Evolutionary conservation across 2,113 vertebrate genomes (phyloP).

Genomic region (Lycaon pictus): DNA sequence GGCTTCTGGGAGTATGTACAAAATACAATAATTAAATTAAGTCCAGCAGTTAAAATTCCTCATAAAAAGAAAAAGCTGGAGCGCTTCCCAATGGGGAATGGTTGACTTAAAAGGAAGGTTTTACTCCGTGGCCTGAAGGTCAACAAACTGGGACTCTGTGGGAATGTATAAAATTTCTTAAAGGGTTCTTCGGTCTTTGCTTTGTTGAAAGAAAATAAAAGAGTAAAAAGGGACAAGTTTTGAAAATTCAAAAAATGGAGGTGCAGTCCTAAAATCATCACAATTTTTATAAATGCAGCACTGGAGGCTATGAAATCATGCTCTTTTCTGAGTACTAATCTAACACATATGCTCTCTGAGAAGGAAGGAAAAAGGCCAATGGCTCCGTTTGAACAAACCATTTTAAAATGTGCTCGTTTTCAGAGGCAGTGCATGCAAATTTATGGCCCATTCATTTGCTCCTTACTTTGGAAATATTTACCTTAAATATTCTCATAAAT

Average conservation of each 20-base stretch:
- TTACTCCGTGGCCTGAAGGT: conserved; percentile 78
- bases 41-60: conserved; percentile 84
- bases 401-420: conserved; percentile 31
- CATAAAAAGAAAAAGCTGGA: conserved; percentile 81
- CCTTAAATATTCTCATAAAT: conserved; percentile 34
- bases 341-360: conserved; percentile 65
- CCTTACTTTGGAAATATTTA: conserved; percentile 49
- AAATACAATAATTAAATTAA: conserved; percentile 86
- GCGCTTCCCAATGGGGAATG: conserved; percentile 81
- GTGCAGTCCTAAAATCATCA: conserved; percentile 65
- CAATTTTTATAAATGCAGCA: conserved; percentile 52
- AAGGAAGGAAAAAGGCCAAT: not conserved
- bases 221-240: conserved; percentile 73
- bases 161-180: conserved; percentile 82
- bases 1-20: conserved; percentile 77
- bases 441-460: not conserved
- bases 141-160: conserved; percentile 68
- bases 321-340: conserved; percentile 59
- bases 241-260: conserved; percentile 76
- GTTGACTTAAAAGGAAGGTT: conserved; percentile 81
- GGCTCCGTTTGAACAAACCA: not conserved
- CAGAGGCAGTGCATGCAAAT: conserved; percentile 22
- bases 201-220: conserved; percentile 80
- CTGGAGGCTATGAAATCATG: conserved; percentile 69
- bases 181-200: conserved; percentile 72